phyloP scores from a whole-genome alignment of 2,797 vertebrate species.

The Galago senegalensis region DNA sequence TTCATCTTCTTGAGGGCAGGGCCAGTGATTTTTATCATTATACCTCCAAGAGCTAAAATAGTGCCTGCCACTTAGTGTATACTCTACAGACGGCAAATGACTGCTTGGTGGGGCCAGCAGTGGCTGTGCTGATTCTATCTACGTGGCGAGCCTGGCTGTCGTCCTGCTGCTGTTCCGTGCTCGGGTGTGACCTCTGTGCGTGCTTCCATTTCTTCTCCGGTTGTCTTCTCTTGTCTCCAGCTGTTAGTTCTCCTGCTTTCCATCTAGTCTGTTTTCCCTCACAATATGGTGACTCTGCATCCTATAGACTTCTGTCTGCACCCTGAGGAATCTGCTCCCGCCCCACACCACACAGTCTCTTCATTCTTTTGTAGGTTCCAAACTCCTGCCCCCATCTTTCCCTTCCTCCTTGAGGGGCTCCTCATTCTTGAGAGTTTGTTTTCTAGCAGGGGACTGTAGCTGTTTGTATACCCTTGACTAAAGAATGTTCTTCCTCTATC shows the following conservation, averaged over 20 bases:
- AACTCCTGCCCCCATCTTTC: not conserved
- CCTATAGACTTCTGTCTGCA: not conserved
- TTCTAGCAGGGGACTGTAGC: not conserved
- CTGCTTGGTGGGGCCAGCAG: not conserved
- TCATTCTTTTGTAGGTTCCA: not conserved
- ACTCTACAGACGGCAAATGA: not conserved
- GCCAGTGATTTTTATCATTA: not conserved
- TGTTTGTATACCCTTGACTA: not conserved
- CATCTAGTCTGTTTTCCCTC: not conserved
- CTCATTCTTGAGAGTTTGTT: not conserved
- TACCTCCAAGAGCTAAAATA: not conserved
- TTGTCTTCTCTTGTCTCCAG: not conserved
- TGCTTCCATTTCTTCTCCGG: not conserved
- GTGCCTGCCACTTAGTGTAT: not conserved
- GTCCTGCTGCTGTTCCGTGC: not conserved
- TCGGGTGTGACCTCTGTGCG: rapidly evolving
- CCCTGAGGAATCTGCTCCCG: not conserved
- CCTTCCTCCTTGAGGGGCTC: not conserved
- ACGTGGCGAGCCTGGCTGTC: too few relatives aligned
- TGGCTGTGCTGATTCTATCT: not conserved
- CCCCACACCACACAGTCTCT: not conserved
- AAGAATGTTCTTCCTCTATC: not conserved
- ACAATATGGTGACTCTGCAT: not conserved
- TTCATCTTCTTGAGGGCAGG: not conserved
- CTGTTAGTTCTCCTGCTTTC: not conserved